A percentile compares a stretch with the other conserved stretches of the same genome.
phyloP scores from a whole-genome alignment of 2,797 vertebrate species.

The Merluccius polli region DNA sequence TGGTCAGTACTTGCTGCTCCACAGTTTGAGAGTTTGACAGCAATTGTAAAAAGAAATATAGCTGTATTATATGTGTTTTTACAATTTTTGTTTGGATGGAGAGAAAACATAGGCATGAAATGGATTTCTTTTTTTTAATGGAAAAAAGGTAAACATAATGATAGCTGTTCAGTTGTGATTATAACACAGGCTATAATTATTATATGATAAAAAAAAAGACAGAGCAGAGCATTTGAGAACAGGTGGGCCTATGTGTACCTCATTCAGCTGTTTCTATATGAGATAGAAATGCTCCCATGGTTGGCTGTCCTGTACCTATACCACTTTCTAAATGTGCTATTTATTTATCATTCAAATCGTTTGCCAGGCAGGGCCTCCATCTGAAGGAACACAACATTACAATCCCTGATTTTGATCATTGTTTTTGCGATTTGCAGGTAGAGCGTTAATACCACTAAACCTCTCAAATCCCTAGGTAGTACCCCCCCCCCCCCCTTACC shows the following conservation, averaged over 20 bases:
- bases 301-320: neutral
- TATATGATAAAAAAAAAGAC: neutral
- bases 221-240: neutral
- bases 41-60: neutral
- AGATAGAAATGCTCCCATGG: neutral
- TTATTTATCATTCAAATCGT: slow-evolving; percentile 16
- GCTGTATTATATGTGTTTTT: neutral
- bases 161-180: slow-evolving; percentile 11
- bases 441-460: slow-evolving; percentile 3
- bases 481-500: neutral
- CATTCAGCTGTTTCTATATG: neutral
- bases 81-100: slow-evolving; percentile 22
- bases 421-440: slow-evolving; percentile 7
- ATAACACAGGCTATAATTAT: slow-evolving; percentile 5
- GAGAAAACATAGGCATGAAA: slow-evolving; percentile 21
- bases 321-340: slow-evolving; percentile 1
- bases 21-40: slow-evolving; percentile 1
- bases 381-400: neutral
- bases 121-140: slow-evolving; percentile 1
- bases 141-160: slow-evolving; percentile 2
- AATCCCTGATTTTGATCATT: neutral
- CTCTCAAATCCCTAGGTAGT: slow-evolving; percentile 17
- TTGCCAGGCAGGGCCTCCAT: neutral
- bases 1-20: slow-evolving; percentile 15
- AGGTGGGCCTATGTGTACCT: neutral